Base-by-base conservation (phyloP, 2,888 invertebrate species). In the Dastarcus helophoroides region DNA sequence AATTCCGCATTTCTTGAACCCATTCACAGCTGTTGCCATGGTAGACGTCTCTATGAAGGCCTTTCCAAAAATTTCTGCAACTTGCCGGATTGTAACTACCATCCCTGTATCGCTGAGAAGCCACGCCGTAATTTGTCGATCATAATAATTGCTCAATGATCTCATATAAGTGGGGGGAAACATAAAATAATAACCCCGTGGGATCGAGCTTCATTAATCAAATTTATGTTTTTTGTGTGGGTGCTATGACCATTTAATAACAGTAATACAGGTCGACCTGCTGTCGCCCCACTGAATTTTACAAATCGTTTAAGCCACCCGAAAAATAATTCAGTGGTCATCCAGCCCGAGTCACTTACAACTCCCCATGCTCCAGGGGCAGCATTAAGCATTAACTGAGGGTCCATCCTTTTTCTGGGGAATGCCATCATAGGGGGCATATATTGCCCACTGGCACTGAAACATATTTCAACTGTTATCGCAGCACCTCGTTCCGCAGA, bases 121-220 rank as follows among this genome's bases (percentile, higher is more conserved):
- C 47, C 50, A 53, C 9, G 39, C 36, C 28, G 34, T 39, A 4
- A 47, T 35, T 31, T 40, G 43, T 29, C 42, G 25, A 9, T 40
- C 37, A 38, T 50, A 55, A 31, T 37, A 37, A 9, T 25, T 37
- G 14, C 41, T 44, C 5, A 51, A 27, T 14, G 47, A 40, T 23
- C 36, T 26, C 45, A 54, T 48, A 17, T 44, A 48, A 9, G 50
- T 10, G 43, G 47, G 4, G 42, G 44, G 17, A 43, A 40, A 23
- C 40, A 44, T 14, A 50, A 16, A 7, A 44, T 29, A 11, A 37
- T 13, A 8, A 45, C 44, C 4, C 35, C 33, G 19, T 42, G 36
- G 5, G 19, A 42, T 47, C 32, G 53, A 51, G 50, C 49, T 50
- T 12, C 48, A 49, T 32, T 40, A 41, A 35, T 46, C 36, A 41